Conservation (phyloP, 2,797 vertebrate genomes). For the Pampus argenteus region DNA sequence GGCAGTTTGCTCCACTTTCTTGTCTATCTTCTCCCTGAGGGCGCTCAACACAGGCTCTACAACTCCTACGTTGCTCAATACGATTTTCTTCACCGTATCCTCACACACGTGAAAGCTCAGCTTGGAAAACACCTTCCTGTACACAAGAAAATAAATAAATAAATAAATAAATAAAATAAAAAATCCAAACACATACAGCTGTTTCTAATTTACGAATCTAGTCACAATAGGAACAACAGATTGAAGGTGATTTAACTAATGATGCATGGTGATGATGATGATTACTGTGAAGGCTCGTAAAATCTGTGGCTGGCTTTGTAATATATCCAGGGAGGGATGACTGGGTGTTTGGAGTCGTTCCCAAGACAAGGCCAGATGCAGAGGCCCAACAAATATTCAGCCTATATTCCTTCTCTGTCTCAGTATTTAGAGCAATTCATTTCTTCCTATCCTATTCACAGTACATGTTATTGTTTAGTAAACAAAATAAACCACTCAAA, state of each 20-base stretch:
- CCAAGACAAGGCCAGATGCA: conserved; percentile 48
- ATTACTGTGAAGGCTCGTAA: conserved; percentile 39
- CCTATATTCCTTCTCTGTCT: background rate
- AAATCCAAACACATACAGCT: conserved; percentile 9
- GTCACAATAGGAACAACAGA: conserved; percentile 2
- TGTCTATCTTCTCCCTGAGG: conserved; percentile 82
- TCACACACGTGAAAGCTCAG: conserved; percentile 83
- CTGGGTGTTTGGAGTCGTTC: conserved; percentile 52
- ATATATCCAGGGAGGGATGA: conserved; percentile 37
- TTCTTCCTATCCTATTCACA: background rate
- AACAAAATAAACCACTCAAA: background rate
- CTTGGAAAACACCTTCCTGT: conserved; percentile 88
- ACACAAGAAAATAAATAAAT: conserved; percentile 6
- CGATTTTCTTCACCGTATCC: conserved; percentile 79
- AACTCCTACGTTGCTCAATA: conserved; percentile 72
- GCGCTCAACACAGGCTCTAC: conserved; percentile 80
- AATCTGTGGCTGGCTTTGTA: conserved; percentile 48
- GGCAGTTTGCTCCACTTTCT: conserved; percentile 52
- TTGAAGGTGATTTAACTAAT: conserved; percentile 34
- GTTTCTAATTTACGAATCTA: conserved; percentile 41
- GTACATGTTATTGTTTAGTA: background rate
- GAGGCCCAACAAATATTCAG: conserved; percentile 15
- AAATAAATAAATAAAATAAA: background rate
- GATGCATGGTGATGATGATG: conserved; percentile 25
- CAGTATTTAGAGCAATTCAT: background rate